Conservation (phyloP, 2,113 vertebrate genomes). For the Herpetotheres cachinnans region DNA sequence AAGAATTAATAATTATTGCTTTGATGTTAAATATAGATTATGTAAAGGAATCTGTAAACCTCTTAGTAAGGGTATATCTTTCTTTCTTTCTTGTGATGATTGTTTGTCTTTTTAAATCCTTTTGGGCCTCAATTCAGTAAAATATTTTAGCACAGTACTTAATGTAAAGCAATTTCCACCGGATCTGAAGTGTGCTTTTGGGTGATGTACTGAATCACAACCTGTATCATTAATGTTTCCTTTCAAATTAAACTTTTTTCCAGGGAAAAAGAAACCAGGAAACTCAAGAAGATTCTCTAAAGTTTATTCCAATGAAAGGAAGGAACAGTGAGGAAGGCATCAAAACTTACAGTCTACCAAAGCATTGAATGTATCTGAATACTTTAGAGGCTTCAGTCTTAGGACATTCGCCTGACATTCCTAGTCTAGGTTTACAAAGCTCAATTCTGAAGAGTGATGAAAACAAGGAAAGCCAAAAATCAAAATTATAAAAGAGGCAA, state of each 20-base stretch:
- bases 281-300: not conserved
- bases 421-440: not conserved
- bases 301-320: not conserved
- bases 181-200: not conserved
- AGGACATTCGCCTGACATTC: not conserved
- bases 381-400: not conserved
- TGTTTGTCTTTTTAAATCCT: not conserved
- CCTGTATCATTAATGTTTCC: not conserved
- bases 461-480: not conserved
- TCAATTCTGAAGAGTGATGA: not conserved
- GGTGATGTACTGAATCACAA: not conserved
- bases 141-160: not conserved
- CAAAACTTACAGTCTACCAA: not conserved
- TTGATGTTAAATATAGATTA: not conserved
- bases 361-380: not conserved
- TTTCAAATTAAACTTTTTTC: not conserved
- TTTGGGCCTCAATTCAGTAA: not conserved
- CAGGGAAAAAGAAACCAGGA: not conserved
- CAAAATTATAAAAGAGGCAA: not conserved
- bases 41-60: not conserved
- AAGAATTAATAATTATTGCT: not conserved
- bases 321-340: not conserved
- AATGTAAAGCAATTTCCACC: not conserved
- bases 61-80: not conserved
- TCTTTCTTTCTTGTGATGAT: not conserved